Evolutionary conservation across 2,113 vertebrate species (phyloP), one percentile per base, ranked within the genome.

Genomic region (Eurystomus gularis): DNA sequence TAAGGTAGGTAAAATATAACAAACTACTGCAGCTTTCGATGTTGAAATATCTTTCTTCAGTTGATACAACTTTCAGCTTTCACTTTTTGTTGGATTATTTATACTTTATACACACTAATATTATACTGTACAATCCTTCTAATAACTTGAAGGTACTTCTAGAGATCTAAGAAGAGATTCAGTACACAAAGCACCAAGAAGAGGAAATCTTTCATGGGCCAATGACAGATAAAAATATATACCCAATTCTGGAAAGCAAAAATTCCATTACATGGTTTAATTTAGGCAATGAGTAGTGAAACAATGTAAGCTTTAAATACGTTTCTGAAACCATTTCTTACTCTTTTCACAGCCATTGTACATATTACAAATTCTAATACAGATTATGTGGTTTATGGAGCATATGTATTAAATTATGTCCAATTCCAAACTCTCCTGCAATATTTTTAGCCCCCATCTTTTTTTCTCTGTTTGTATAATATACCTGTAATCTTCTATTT

Each of bases 161-260:
- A 35, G 81, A 95, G 61, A 82, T 75, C 69, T 51, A 81, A 92
- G 46, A 82, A 79, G 66, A 40, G 69, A 77, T 76, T 96, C 85
- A 86, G 60, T 88, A 89, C 35, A 83, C n/a, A 87, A 93, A 26
- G 28, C 60, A 24, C 26, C 18, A 82, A 82, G 65, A 39, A 86
- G 95, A 82, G 35, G 17, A 80, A 60, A 52, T 55, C 24, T 39
- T 64, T 84, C 92, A 71, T 64, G 24, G 13, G 10, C 4, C 58
- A 77, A 70, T 57, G 84, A 72, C 15, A 80, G 40, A 73, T 82
- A 51, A 92, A 97, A 95, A 95, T 80, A 68, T 16, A 44, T 66
- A 66, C 13, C 23, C n/a, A 48, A 18, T 52, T 72, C 55, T 64
- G 26, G 61, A 65, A 68, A 91, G 39, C 5, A 81, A 88, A 83